Conservation (phyloP, 2,888 invertebrate genomes). For the Nebria brevicollis region DNA sequence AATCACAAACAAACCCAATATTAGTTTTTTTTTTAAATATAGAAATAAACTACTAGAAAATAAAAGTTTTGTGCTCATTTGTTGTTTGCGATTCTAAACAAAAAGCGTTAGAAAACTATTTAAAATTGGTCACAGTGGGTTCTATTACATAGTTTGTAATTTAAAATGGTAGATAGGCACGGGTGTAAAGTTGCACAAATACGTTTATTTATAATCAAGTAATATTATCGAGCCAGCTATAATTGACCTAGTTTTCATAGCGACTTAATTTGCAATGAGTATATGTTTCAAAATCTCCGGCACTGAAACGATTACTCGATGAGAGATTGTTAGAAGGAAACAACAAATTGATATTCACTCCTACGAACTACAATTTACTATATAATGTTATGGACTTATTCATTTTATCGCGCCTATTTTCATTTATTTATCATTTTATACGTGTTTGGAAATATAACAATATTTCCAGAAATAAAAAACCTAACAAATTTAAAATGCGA, state of each 20-base stretch:
- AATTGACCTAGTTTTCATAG: slow-evolving; percentile 15
- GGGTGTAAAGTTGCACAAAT: slow-evolving; percentile 13
- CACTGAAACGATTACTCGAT: neutral
- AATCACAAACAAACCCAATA: no score
- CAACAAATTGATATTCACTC: neutral
- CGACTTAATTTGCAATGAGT: neutral
- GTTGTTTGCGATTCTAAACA: no score
- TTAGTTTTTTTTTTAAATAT: no score
- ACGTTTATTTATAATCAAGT: slow-evolving; percentile 15
- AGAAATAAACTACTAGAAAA: no score
- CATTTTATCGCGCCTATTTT: neutral
- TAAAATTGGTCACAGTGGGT: no score
- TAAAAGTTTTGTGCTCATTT: no score
- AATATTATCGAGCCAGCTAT: neutral
- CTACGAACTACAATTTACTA: no score
- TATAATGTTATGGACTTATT: neutral
- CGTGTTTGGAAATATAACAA: no score
- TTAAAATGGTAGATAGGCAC: neutral
- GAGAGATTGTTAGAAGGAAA: neutral
- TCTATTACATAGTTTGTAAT: neutral
- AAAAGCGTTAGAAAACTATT: no score
- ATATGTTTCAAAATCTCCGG: neutral
- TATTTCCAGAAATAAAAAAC: no score
- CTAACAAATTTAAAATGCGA: no score
- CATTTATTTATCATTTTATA: no score